phyloP scores from a whole-genome alignment of 2,888 invertebrate species.

The Habrosyne pyritoides region DNA sequence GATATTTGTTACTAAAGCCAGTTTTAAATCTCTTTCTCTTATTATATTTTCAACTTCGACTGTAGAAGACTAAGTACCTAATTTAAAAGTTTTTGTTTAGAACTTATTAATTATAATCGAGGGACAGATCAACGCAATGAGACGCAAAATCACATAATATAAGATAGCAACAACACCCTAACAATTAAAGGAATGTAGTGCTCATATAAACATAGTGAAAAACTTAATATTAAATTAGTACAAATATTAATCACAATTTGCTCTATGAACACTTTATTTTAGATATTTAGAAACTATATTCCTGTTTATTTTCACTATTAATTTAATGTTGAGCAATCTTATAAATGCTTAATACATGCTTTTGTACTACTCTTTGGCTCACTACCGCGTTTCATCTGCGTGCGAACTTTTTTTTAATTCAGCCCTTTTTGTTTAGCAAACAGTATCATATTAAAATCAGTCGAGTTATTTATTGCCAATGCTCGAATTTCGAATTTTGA shows the following conservation, averaged over 20 bases:
- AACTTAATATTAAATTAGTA: not conserved
- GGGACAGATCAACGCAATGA: not conserved
- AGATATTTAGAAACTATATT: not conserved
- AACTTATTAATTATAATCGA: not conserved
- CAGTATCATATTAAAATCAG: no score
- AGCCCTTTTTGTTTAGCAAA: no score
- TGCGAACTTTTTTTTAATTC: no score
- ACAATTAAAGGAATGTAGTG: not conserved
- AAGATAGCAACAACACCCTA: not conserved
- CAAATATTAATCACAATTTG: slow-evolving; percentile 1
- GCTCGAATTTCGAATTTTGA: no score
- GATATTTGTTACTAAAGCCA: not conserved
- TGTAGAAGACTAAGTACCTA: not conserved
- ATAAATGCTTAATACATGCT: not conserved
- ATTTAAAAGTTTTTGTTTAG: not conserved
- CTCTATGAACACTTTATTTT: not conserved
- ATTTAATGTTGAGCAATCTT: not conserved
- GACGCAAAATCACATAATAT: not conserved
- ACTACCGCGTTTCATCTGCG: no score
- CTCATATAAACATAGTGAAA: not conserved
- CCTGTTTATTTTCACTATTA: not conserved
- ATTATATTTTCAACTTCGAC: not conserved
- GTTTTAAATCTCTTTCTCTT: no score
- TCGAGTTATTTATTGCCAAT: no score
- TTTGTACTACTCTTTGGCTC: not conserved